Percentiles rank a stretch among this genome's conserved stretches.
phyloP scores from a whole-genome alignment of 2,888 invertebrate species.

The Leptura quadrifasciata region DNA sequence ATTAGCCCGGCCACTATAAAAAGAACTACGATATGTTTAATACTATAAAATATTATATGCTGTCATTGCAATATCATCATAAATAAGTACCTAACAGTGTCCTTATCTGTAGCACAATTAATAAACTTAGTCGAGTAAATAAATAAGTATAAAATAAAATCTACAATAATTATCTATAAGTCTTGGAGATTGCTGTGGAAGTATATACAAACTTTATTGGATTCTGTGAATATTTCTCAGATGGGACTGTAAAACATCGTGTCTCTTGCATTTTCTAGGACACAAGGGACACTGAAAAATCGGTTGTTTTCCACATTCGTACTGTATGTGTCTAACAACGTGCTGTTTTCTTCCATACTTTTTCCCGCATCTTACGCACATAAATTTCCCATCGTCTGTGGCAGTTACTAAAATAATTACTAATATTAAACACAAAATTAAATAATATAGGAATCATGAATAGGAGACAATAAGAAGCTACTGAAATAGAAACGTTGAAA shows the following conservation, averaged over 20 bases:
- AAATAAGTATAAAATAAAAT: not conserved
- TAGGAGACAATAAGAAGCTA: not conserved
- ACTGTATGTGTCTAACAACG: conserved; percentile 57
- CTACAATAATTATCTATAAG: not conserved
- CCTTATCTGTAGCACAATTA: not conserved
- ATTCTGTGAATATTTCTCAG: conserved; percentile 66
- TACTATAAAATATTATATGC: not conserved
- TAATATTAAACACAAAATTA: not conserved
- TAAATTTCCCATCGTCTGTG: conserved; percentile 57
- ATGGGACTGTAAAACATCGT: conserved; percentile 64
- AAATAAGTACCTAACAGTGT: not conserved
- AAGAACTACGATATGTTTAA: not conserved
- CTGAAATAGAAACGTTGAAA: not conserved
- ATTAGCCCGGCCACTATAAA: not conserved
- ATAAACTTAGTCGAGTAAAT: not conserved
- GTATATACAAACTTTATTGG: conserved; percentile 35
- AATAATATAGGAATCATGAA: not conserved
- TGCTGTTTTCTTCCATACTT: conserved; percentile 58
- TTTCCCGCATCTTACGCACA: conserved; percentile 58
- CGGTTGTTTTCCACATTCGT: conserved; percentile 64
- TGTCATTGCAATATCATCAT: not conserved
- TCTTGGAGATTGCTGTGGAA: not conserved
- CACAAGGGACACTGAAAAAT: conserved; percentile 66
- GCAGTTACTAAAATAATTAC: conserved; percentile 52
- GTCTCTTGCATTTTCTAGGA: conserved; percentile 65